Conservation (phyloP, 2,113 vertebrate genomes). For the Meleagris gallopavo region DNA sequence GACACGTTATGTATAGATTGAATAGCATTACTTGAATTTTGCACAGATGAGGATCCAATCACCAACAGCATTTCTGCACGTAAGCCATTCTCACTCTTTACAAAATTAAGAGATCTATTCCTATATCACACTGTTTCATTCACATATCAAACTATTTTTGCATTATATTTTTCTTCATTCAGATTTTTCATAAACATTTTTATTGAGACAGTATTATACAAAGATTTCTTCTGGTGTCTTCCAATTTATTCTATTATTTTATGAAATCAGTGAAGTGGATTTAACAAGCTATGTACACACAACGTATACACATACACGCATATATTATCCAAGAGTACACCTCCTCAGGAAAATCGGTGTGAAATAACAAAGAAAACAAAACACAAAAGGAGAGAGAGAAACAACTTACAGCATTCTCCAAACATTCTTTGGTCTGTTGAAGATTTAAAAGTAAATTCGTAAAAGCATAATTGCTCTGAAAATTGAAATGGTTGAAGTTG, state of each 20-base stretch:
- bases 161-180: not conserved
- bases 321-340: not conserved
- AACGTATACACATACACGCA: accelerated
- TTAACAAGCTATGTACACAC: not conserved
- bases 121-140: not conserved
- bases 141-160: not conserved
- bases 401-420: not conserved
- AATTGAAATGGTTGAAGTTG: not conserved
- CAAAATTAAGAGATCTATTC: not conserved
- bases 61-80: not conserved
- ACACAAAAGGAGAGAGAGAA: not conserved
- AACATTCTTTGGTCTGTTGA: not conserved
- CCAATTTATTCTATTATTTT: not conserved
- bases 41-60: not conserved
- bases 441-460: not conserved
- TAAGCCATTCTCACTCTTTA: not conserved
- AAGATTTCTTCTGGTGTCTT: not conserved
- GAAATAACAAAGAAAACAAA: not conserved
- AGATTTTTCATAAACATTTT: not conserved
- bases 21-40: not conserved
- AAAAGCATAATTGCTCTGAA: not conserved
- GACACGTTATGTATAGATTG: not conserved
- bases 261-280: not conserved
- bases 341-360: not conserved
- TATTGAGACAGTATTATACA: not conserved